These are phyloP conservation scores for Patella depressa DNA, from an alignment of 2,888 invertebrate species.

Conservation along the genomic window DNA sequence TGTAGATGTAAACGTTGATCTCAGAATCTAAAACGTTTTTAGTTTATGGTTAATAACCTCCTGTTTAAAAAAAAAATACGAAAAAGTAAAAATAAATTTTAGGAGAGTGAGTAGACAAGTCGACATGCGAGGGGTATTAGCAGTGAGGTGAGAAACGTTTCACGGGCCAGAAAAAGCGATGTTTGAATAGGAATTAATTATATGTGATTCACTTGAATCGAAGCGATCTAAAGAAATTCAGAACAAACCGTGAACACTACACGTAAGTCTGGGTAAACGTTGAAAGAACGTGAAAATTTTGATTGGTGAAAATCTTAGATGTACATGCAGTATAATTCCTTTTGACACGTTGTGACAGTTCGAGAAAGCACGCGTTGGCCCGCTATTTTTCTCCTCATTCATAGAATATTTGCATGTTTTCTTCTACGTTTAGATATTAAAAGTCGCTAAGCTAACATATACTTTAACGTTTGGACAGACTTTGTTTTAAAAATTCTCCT, in stretches of 20 bases:
- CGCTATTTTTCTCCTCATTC: background rate
- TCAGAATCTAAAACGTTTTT: too few relatives aligned
- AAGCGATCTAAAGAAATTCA: background rate
- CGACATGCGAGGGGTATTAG: background rate
- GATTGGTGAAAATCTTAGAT: background rate
- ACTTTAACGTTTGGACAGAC: too few relatives aligned
- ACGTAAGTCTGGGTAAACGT: background rate
- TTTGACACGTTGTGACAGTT: background rate
- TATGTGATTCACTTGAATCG: slow-evolving; percentile 5
- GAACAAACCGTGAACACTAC: slow-evolving; percentile 6
- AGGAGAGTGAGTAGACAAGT: background rate
- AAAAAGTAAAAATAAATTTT: too few relatives aligned
- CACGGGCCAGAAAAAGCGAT: background rate
- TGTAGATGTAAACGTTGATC: too few relatives aligned
- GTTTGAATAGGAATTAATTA: background rate
- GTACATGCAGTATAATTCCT: slow-evolving; percentile 9
- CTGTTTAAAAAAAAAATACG: too few relatives aligned
- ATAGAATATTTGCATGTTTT: background rate
- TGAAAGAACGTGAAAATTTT: background rate
- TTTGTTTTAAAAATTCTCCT: too few relatives aligned
- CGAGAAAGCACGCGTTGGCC: slow-evolving; percentile 8
- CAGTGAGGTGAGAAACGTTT: background rate
- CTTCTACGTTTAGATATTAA: background rate
- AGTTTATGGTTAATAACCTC: too few relatives aligned
- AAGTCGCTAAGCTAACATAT: background rate